Conservation (phyloP, 2,888 invertebrate species). For the Allophyes oxyacanthae region DNA sequence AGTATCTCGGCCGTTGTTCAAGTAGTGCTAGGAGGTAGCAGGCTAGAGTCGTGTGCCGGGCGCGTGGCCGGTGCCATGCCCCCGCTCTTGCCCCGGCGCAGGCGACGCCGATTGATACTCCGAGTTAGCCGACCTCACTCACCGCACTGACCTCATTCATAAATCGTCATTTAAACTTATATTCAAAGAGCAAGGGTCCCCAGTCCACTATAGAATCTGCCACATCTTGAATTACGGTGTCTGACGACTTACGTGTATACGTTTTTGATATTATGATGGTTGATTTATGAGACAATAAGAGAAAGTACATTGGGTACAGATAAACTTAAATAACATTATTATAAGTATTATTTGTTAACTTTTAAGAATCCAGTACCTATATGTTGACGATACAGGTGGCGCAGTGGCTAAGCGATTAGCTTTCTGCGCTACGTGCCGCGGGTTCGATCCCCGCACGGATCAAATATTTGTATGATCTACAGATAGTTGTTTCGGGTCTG, state of each 20-base stretch:
- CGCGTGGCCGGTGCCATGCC: constrained; percentile 73
- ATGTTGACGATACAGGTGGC: too few relatives aligned
- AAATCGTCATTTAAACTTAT: constrained; percentile 85
- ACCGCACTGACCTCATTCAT: constrained; percentile 86
- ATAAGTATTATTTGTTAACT: too few relatives aligned
- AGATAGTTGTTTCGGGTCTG: too few relatives aligned
- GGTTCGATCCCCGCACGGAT: too few relatives aligned
- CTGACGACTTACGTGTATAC: constrained; percentile 28
- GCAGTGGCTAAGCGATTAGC: too few relatives aligned
- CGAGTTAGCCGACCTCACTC: constrained; percentile 77
- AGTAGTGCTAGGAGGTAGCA: constrained; percentile 42
- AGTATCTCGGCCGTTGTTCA: constrained; percentile 46
- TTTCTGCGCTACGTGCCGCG: too few relatives aligned
- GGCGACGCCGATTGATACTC: constrained; percentile 67
- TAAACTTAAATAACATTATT: too few relatives aligned
- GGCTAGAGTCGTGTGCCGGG: constrained; percentile 70
- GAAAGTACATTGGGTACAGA: background rate
- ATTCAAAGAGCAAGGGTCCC: constrained; percentile 77
- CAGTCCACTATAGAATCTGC: constrained; percentile 67
- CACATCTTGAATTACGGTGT: constrained; percentile 63
- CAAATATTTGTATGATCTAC: too few relatives aligned
- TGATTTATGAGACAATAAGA: constrained; percentile 22
- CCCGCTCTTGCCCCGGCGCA: constrained; percentile 18
- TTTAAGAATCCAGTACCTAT: too few relatives aligned
- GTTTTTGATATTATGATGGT: constrained; percentile 19